Evolutionary conservation across 2,888 invertebrate species (phyloP).

Genomic region (Tortrix viridana): DNA sequence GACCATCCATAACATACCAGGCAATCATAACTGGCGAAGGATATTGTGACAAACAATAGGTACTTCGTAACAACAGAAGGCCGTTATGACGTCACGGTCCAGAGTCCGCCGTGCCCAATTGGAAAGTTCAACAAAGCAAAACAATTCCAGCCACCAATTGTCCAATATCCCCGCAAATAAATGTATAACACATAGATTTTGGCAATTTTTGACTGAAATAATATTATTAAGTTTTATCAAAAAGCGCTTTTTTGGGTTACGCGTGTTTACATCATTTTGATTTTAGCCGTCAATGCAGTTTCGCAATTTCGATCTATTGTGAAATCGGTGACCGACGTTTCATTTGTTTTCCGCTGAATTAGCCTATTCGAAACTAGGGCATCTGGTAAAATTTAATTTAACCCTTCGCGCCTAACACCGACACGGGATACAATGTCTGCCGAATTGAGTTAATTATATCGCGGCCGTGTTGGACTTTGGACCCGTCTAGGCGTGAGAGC

Average conservation of each 20-base stretch:
- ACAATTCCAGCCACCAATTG: conserved; percentile 38
- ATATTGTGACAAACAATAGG: conserved; percentile 64
- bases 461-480: conserved; percentile 70
- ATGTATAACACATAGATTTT: not conserved
- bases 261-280: not conserved
- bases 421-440: conserved; percentile 29
- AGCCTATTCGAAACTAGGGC: conserved; percentile 29
- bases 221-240: too few relatives aligned
- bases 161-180: conserved; percentile 4
- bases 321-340: conserved; percentile 20
- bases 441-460: conserved; percentile 37
- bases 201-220: too few relatives aligned
- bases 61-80: conserved; percentile 49
- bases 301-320: conserved; percentile 20
- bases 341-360: conserved; percentile 20
- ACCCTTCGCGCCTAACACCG: conserved; percentile 27
- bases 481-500: conserved; percentile 53
- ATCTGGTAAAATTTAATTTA: conserved; percentile 24
- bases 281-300: conserved; percentile 24
- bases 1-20: conserved; percentile 37
- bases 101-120: conserved; percentile 64
- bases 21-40: conserved; percentile 47
- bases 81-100: conserved; percentile 60
- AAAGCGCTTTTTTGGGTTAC: not conserved
- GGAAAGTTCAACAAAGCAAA: conserved; percentile 63